Conservation (phyloP, 2,797 vertebrate genomes). For the Mus minutoides region DNA sequence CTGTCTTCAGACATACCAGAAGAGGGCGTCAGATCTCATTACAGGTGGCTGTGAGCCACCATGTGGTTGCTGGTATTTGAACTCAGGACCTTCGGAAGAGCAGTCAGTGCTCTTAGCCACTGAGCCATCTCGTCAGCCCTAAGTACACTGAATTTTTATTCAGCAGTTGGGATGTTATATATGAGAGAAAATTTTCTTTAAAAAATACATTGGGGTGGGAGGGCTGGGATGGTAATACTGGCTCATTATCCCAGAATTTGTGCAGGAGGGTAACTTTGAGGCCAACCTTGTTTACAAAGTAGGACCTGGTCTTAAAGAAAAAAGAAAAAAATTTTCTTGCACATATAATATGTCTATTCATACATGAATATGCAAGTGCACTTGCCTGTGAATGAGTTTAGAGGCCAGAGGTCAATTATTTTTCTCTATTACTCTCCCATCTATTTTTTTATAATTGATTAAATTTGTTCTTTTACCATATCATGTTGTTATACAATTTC, state of each 20-base stretch:
- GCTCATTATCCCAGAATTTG: neutral
- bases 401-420: neutral
- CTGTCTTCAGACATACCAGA: too few species aligned
- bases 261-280: neutral
- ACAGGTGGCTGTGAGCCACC: too few species aligned
- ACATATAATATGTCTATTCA: neutral
- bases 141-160: neutral
- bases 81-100: too few species aligned
- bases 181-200: neutral
- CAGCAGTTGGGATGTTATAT: neutral
- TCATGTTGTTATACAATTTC: neutral
- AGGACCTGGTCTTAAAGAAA: too few species aligned
- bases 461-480: neutral
- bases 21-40: too few species aligned
- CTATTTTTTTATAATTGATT: neutral
- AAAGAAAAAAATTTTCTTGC: neutral
- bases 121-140: too few species aligned
- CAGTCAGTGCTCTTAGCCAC: too few species aligned
- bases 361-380: neutral
- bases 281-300: neutral
- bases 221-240: neutral
- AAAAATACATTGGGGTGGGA: neutral
- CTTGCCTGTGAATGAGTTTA: neutral
- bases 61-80: too few species aligned
- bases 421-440: neutral